phyloP scores from a whole-genome alignment of 30 jellyfish, hydroid and myxozoan species.

The Nemopilema nomurai region DNA sequence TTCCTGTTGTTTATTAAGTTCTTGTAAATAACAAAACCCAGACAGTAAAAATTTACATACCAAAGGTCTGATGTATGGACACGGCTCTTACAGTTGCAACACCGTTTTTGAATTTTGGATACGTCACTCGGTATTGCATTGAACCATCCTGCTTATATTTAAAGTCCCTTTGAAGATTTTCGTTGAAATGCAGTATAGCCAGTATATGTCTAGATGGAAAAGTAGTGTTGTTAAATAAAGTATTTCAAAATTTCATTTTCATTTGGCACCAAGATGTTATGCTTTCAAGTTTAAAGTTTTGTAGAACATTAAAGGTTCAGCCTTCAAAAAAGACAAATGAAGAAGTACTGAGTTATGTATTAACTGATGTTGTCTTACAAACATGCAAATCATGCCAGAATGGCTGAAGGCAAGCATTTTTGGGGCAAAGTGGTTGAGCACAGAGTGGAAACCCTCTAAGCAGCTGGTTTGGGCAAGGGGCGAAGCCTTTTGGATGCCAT shows the following conservation, averaged over 20 bases:
- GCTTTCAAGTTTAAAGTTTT: not conserved
- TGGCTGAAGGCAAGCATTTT: slow-evolving; percentile 19
- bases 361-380: not conserved
- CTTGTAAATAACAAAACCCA: slow-evolving; percentile 9
- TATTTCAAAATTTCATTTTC: not conserved
- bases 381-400: slow-evolving; percentile 14
- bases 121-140: not conserved
- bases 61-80: not conserved
- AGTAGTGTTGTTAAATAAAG: not conserved
- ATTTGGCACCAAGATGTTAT: not conserved
- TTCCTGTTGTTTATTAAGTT: not conserved
- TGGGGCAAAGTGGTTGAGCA: slow-evolving; percentile 11
- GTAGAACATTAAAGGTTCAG: not conserved
- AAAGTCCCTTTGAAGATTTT: slow-evolving; percentile 9
- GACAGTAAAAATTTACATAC: not conserved
- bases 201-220: slow-evolving; percentile 5
- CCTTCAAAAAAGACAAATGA: not conserved
- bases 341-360: not conserved
- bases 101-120: too few species aligned
- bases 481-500: slow-evolving; percentile 20
- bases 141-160: slow-evolving; percentile 9
- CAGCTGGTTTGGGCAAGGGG: slow-evolving; percentile 19
- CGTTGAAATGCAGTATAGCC: not conserved
- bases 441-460: too few species aligned
- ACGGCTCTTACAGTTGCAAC: slow-evolving; percentile 8